Evolutionary conservation across 2,113 vertebrate genomes (phyloP).

Genomic region (Carollia perspicillata): DNA sequence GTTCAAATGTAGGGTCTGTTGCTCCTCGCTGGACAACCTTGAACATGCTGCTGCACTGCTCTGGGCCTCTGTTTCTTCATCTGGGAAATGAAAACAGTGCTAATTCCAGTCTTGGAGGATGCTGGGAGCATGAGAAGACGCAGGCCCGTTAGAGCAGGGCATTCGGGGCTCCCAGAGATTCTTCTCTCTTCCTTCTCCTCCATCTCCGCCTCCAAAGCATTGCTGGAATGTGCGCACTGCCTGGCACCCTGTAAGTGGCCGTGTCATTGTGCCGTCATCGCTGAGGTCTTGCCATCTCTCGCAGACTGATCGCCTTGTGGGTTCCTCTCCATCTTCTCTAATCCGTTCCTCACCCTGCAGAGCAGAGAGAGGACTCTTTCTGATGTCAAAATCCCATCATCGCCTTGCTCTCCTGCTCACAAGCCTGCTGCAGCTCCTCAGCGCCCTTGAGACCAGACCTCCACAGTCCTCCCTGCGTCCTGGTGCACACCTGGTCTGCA

Average conservation of each 20-base stretch:
- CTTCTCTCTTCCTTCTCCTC: neutral
- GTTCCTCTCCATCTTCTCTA: neutral
- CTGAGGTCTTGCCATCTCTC: neutral
- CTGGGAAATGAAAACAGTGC: neutral
- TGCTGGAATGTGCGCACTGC: neutral
- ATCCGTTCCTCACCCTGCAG: neutral
- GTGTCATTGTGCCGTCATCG: accelerated
- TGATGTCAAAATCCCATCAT: neutral
- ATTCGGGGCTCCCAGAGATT: neutral
- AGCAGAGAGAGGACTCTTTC: neutral
- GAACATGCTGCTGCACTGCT: accelerated
- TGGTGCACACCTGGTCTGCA: accelerated
- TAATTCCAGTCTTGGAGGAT: neutral
- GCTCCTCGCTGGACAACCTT: neutral
- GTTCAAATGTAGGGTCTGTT: neutral
- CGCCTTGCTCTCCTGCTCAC: neutral
- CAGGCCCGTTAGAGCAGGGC: accelerated
- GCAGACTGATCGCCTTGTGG: accelerated
- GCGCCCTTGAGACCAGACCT: neutral
- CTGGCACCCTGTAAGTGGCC: neutral
- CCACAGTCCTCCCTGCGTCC: accelerated
- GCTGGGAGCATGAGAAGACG: accelerated
- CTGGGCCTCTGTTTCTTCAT: neutral
- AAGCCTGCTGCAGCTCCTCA: neutral
- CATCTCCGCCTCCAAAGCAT: neutral